Evolutionary conservation across 2,888 invertebrate genomes (phyloP), one percentile per base, ranked within the genome.

Genomic region (Trypoxylon attenuatum): DNA sequence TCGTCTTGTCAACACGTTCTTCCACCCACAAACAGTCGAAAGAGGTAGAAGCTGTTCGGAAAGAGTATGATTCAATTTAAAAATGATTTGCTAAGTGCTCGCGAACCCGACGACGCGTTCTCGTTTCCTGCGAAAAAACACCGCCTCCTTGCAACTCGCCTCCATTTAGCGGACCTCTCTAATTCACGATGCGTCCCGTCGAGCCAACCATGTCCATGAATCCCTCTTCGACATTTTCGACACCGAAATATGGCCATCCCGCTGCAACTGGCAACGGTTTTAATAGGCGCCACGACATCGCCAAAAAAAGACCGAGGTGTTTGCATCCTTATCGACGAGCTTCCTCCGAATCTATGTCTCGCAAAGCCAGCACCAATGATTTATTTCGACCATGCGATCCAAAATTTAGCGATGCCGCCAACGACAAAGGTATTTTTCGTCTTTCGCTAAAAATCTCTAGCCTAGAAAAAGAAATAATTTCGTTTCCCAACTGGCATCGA

Each of bases 61-160:
- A 71, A 63, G 62, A 66, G 54, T 61, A 63, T 81, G 74, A 82
- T 83, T 82, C 79, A 76, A 83, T 83, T 83, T 82, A 81, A 80
- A 83, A 82, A 83, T 82, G 76, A 83, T 83, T 79, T 78, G 76
- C 83, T 81, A 82, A 83, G 83, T 83, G 83, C 83, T 74, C 69
- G 62, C 46, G n/a, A 1, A 33, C 27, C 57, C 68, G 42, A n/a
- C n/a, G n/a, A n/a, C 54, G 27, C 47, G 45, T 58, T 60, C 56
- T 55, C 69, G 55, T 76, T 73, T 69, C 69, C 62, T 22, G 19
- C 57, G 65, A 47, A 69, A 56, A 69, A 71, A 69, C 52, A 66
- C 56, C 69, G 59, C 64, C 67, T 25, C 62, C 58, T 56, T 54
- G n/a, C 13, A 57, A 47, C 67, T 54, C 45, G 57, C 57, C n/a